Percentiles rank a stretch among this genome's conserved stretches.
phyloP scores from a whole-genome alignment of 30 jellyfish, hydroid and myxozoan species.

The Aurelia sp. region DNA sequence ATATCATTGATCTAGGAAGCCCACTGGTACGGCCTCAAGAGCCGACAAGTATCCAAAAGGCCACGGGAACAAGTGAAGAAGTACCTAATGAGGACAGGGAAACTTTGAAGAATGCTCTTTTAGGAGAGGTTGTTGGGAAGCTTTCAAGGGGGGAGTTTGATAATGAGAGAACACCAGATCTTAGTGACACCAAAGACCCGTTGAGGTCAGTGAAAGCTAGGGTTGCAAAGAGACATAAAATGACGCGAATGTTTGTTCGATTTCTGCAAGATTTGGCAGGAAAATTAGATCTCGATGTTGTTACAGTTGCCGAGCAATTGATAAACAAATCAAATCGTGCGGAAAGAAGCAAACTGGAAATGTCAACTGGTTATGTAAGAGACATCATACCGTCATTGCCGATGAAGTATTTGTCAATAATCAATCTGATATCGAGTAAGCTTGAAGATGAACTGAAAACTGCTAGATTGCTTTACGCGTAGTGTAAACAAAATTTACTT shows the following conservation, averaged over 20 bases:
- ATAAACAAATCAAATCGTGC: constrained; percentile 18
- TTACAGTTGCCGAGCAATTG: constrained; percentile 59
- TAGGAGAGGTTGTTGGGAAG: constrained; percentile 26
- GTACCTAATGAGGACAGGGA: constrained; percentile 15
- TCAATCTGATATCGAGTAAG: neutral
- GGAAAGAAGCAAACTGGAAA: constrained; percentile 22
- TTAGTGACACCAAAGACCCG: neutral
- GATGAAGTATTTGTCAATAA: neutral
- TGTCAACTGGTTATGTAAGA: constrained; percentile 14
- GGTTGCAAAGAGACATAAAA: constrained; percentile 12
- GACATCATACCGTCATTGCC: constrained; percentile 41
- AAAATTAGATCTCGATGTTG: constrained; percentile 41
- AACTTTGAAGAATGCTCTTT: constrained; percentile 19
- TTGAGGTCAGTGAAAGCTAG: neutral
- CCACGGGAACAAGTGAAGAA: neutral
- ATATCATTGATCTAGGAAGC: constrained; percentile 17
- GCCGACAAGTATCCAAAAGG: neutral
- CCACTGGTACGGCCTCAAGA: constrained; percentile 15
- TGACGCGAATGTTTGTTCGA: constrained; percentile 49
- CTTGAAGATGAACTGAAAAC: constrained; percentile 24
- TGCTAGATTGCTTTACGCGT: constrained; percentile 1
- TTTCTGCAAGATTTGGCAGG: constrained; percentile 55
- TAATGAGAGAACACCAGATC: too few species aligned
- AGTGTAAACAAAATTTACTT: neutral
- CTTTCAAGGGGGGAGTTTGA: constrained; percentile 20